Evolutionary conservation across 2,113 vertebrate genomes (phyloP), one percentile per base, ranked within the genome.

Genomic region (Oostethus manadensis): DNA sequence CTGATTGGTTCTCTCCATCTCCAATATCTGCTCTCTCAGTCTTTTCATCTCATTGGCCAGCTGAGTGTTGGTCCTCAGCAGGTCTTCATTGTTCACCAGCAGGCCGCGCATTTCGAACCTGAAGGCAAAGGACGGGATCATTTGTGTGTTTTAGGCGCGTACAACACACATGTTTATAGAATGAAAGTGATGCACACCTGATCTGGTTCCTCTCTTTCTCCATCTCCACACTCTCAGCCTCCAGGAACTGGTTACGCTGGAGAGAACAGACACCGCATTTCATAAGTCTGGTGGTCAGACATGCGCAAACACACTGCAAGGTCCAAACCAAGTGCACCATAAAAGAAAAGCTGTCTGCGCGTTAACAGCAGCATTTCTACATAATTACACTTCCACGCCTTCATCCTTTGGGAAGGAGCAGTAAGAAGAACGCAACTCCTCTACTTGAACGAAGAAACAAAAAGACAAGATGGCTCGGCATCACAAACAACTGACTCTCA

Each of bases 221-320:
- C 88, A 91, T 80, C 84, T 87, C 86, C 2, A 90, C 63, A 29
- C 88, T 90, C 74, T 91, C 90, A 1, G 89, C 90, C 69, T 92
- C 90, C 73, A 92, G 83, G 68, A 90, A 91, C 70, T 89, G 85
- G 71, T 91, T 92, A 10, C 90, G 86, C 90, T 92, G 80, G 2
- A 73, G 42, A 50, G 8, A 50, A 54, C 18, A 70, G 15, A 62
- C 44, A 58, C 18, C 3, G 11, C 7, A 15, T n/a, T 11, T 18
- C 18, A 42, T 7, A 53, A 16, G 14, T 51, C n/a, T n/a, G n/a
- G n/a, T n/a, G n/a, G n/a, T n/a, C n/a, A n/a, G n/a, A n/a, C n/a
- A n/a, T n/a, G n/a, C n/a, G n/a, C n/a, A n/a, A n/a, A n/a, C n/a
- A n/a, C n/a, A n/a, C n/a, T n/a, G n/a, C n/a, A n/a, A n/a, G n/a